Percentiles rank a stretch among this genome's conserved stretches.
Evolutionary conservation across 2,113 vertebrate species (phyloP).

Genomic region (Phrynosoma platyrhinos): DNA sequence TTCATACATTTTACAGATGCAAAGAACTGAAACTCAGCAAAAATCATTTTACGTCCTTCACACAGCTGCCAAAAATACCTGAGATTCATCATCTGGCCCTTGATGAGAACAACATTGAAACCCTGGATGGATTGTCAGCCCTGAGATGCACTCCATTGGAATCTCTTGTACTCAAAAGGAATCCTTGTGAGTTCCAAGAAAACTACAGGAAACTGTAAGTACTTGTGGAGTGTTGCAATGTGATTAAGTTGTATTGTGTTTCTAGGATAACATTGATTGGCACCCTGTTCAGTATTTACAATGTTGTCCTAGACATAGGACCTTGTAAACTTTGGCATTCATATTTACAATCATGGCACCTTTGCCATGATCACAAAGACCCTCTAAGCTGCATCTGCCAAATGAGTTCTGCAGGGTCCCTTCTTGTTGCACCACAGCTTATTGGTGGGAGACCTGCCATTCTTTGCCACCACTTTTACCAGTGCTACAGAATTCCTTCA

Average conservation of each 20-base stretch:
- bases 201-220: conserved; percentile 89
- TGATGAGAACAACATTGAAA: conserved; percentile 89
- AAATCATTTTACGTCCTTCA: conserved; percentile 90
- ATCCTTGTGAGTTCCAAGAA: conserved; percentile 91
- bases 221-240: not conserved
- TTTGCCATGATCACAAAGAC: not conserved
- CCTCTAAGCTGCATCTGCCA: not conserved
- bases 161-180: conserved; percentile 86
- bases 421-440: too few relatives aligned
- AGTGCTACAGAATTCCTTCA: too few relatives aligned
- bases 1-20: conserved; percentile 82
- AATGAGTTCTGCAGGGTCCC: not conserved
- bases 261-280: not conserved
- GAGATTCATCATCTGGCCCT: conserved; percentile 89
- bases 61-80: conserved; percentile 92
- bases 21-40: conserved; percentile 89
- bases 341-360: too few relatives aligned
- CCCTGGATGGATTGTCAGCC: conserved; percentile 82
- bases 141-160: conserved; percentile 81
- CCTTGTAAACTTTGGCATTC: too few relatives aligned
- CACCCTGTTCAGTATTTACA: too few relatives aligned
- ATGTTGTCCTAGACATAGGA: too few relatives aligned
- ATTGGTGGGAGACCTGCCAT: too few relatives aligned
- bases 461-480: too few relatives aligned
- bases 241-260: not conserved